Evolutionary conservation across 2,888 invertebrate genomes (phyloP).

Genomic region (Acleris literana): DNA sequence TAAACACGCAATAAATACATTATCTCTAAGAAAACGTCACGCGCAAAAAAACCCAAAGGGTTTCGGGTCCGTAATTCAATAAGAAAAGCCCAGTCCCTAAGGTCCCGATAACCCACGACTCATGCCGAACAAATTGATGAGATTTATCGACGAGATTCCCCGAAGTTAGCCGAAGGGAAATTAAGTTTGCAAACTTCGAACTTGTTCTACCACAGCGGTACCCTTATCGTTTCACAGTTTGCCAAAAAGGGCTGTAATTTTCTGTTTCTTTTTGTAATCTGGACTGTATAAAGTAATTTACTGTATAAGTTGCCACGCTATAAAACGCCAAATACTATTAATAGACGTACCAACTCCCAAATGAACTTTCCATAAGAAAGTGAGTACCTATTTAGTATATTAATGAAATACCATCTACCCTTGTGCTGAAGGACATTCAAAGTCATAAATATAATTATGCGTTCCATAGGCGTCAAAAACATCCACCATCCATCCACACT

Average conservation of each 20-base stretch:
- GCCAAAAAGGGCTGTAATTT: slow-evolving; percentile 43
- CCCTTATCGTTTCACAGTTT: slow-evolving; percentile 59
- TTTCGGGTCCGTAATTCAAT: slow-evolving; percentile 60
- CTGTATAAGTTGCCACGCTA: no score
- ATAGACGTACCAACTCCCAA: no score
- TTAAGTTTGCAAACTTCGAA: slow-evolving; percentile 71
- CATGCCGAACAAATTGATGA: slow-evolving; percentile 74
- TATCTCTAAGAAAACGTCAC: slow-evolving; percentile 42
- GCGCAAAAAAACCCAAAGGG: slow-evolving; percentile 39
- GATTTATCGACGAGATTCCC: slow-evolving; percentile 73
- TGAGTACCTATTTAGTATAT: no score
- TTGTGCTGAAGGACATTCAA: no score
- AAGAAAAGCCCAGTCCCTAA: slow-evolving; percentile 61
- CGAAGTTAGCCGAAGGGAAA: slow-evolving; percentile 74
- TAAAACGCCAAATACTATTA: no score
- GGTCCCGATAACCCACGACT: slow-evolving; percentile 52
- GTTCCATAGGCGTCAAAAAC: no score
- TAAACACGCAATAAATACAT: slow-evolving; percentile 41
- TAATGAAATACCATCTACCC: no score
- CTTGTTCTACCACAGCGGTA: slow-evolving; percentile 55
- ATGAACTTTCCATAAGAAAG: no score
- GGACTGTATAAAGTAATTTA: no score
- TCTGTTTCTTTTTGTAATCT: slow-evolving; percentile 7
- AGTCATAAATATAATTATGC: no score
- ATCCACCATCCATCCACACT: no score